Conservation (phyloP, 1,140 invertebrate genomes). For the Pseudachorutes palmiensis region DNA sequence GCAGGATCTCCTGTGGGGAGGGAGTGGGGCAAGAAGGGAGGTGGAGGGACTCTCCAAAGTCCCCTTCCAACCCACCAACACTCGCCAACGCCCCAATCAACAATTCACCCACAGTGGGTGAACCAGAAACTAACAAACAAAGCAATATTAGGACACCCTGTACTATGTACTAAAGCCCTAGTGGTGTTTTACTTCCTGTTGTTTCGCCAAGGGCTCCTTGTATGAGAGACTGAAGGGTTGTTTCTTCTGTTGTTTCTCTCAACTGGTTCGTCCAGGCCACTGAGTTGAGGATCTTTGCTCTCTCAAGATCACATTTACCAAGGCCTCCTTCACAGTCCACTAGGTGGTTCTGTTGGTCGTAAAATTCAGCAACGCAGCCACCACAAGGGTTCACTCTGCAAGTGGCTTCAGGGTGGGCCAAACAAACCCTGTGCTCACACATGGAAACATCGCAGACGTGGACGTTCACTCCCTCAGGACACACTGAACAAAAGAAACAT, state of each 20-base stretch:
- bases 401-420: constrained; percentile 42
- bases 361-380: constrained; percentile 42
- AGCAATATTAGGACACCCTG: too few species aligned
- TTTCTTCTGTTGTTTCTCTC: not conserved
- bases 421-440: constrained; percentile 43
- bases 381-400: constrained; percentile 44
- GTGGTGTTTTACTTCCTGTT: too few species aligned
- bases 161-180: too few species aligned
- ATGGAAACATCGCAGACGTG: constrained; percentile 42
- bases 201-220: too few species aligned
- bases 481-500: constrained; percentile 37
- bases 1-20: constrained; percentile 70
- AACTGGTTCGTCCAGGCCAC: not conserved
- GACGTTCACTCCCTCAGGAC: constrained; percentile 41
- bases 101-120: too few species aligned
- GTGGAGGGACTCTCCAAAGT: not conserved
- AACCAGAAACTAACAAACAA: too few species aligned
- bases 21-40: constrained; percentile 48
- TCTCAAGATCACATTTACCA: constrained; percentile 42
- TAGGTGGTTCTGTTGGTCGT: constrained; percentile 38
- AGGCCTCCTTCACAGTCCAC: constrained; percentile 43
- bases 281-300: constrained; percentile 38
- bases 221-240: not conserved
- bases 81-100: too few species aligned
- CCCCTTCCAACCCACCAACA: too few species aligned